phyloP scores from a whole-genome alignment of 2,888 invertebrate species.

The Andrena fulva region DNA sequence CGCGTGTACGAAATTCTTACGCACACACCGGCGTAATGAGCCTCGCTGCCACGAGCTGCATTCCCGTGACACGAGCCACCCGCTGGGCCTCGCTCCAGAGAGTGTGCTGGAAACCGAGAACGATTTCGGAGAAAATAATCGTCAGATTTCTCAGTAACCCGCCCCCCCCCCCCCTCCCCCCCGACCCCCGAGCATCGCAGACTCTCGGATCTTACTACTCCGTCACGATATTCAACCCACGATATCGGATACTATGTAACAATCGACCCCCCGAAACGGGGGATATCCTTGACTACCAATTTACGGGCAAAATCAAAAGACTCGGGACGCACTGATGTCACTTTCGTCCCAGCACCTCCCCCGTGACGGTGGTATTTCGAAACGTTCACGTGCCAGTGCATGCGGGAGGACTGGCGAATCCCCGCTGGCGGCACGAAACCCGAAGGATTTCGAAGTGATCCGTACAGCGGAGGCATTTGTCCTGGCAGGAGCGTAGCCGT shows the following conservation, averaged over 20 bases:
- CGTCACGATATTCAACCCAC: neutral
- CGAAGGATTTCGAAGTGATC: constrained; percentile 48
- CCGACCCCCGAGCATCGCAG: constrained; percentile 1
- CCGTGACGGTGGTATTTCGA: neutral
- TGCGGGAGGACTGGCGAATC: constrained; percentile 29
- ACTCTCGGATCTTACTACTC: neutral
- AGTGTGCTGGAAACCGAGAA: constrained; percentile 56
- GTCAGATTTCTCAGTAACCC: constrained; percentile 55
- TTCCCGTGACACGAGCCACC: constrained; percentile 70
- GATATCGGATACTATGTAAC: neutral
- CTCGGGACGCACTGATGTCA: neutral
- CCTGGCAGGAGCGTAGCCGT: constrained; percentile 60
- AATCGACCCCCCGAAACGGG: neutral
- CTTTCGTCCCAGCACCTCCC: neutral
- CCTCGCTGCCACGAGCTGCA: constrained; percentile 72
- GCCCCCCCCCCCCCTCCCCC: neutral
- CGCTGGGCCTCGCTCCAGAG: constrained; percentile 65
- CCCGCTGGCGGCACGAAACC: constrained; percentile 16
- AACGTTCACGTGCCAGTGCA: constrained; percentile 10
- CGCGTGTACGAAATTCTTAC: constrained; percentile 75
- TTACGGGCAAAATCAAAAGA: too few species aligned
- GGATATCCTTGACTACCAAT: too few species aligned
- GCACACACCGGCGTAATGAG: constrained; percentile 78
- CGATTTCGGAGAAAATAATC: constrained; percentile 65
- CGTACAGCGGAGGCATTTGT: constrained; percentile 54